Percentiles rank a stretch among this genome's conserved stretches.
Evolutionary conservation across 2,888 invertebrate species (phyloP).

Genomic region (Chloromyia formosa): DNA sequence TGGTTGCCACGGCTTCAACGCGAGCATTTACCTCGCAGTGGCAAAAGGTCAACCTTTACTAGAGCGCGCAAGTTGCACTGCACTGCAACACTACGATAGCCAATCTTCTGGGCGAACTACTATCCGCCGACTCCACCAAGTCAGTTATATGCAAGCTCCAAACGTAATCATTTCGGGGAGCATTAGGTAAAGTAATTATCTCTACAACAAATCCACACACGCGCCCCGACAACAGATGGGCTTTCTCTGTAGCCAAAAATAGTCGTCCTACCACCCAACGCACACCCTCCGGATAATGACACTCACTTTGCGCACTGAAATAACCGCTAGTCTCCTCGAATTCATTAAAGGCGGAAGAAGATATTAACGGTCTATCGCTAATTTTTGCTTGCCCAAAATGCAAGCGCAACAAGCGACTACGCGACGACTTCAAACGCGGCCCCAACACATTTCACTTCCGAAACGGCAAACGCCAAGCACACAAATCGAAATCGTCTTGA

Average conservation of each 20-base stretch:
- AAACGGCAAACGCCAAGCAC: conserved; percentile 1
- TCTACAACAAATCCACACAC: not conserved
- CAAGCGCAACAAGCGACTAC: conserved; percentile 18
- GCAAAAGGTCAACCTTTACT: conserved; percentile 20
- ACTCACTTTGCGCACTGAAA: conserved; percentile 13
- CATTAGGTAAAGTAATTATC: too few relatives aligned
- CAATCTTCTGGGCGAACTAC: not conserved
- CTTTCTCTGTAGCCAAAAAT: not conserved
- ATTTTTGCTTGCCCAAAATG: conserved; percentile 14
- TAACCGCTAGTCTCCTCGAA: not conserved
- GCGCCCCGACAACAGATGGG: not conserved
- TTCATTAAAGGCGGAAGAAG: not conserved
- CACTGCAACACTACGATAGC: not conserved
- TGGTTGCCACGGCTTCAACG: conserved; percentile 36
- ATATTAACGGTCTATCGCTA: conserved; percentile 19
- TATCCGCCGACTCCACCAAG: not conserved
- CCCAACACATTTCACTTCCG: conserved; percentile 12
- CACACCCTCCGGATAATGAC: not conserved
- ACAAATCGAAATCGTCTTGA: conserved; percentile 1
- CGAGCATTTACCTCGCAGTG: conserved; percentile 1
- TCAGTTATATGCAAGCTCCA: not conserved
- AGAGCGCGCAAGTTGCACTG: not conserved
- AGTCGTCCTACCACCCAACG: not conserved
- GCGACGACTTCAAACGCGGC: conserved; percentile 11
- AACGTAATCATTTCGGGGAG: not conserved